phyloP scores from a whole-genome alignment of 2,797 vertebrate species.

The Garrulus glandarius region DNA sequence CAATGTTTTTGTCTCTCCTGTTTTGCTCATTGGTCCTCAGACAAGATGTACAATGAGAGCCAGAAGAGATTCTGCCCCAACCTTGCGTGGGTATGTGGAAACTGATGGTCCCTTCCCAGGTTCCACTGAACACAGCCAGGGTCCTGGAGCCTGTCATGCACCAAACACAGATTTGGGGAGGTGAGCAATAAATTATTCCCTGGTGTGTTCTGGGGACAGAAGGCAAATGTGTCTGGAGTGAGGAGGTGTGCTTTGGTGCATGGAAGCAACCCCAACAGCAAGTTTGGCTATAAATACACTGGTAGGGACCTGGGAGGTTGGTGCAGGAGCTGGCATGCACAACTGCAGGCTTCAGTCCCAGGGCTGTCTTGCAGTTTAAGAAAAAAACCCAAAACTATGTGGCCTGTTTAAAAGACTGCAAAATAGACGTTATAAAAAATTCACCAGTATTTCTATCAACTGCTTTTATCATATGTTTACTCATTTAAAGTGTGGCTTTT shows the following conservation, averaged over 20 bases:
- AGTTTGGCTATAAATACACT: neutral
- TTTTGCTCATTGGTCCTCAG: neutral
- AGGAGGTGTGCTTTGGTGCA: neutral
- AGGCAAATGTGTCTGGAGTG: neutral
- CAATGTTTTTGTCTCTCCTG: neutral
- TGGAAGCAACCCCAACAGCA: neutral
- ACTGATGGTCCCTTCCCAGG: neutral
- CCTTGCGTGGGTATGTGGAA: fast-evolving
- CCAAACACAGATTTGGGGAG: neutral
- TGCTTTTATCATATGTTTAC: neutral
- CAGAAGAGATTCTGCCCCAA: neutral
- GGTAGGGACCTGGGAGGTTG: neutral
- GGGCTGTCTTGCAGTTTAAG: neutral
- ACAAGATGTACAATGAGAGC: neutral
- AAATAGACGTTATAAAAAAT: neutral
- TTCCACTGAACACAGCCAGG: neutral
- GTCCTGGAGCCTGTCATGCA: neutral
- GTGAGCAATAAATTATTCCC: neutral
- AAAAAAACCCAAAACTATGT: neutral
- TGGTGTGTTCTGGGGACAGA: neutral
- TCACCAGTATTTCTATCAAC: neutral
- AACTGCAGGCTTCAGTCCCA: neutral
- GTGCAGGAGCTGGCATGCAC: neutral
- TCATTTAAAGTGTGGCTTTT: neutral
- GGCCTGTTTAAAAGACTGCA: neutral